Conservation (phyloP, 1,140 invertebrate genomes). For the Hyles vespertilio region DNA sequence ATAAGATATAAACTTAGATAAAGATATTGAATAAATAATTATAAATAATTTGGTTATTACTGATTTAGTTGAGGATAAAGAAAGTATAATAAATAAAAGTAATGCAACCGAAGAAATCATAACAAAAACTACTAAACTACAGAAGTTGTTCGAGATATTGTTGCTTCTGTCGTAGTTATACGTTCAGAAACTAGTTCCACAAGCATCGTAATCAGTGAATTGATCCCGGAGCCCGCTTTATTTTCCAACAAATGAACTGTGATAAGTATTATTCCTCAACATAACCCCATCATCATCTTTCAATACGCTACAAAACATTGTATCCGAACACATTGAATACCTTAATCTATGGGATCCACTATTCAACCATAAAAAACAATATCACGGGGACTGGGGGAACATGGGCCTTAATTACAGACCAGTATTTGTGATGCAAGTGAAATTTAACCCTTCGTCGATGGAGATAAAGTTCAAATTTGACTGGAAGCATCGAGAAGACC, state of each 20-base stretch:
- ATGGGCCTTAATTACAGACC: slow-evolving; percentile 61
- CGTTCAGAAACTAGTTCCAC: slow-evolving; percentile 16
- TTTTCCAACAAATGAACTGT: not conserved
- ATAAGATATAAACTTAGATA: too few relatives aligned
- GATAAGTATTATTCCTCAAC: slow-evolving; percentile 3
- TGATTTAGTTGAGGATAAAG: too few relatives aligned
- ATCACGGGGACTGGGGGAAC: slow-evolving; percentile 49
- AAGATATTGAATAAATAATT: too few relatives aligned
- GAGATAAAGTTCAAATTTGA: slow-evolving; percentile 28
- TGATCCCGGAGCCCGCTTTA: too few relatives aligned
- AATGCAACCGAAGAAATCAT: too few relatives aligned
- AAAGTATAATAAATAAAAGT: too few relatives aligned
- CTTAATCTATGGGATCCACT: slow-evolving; percentile 62
- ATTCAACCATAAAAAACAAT: slow-evolving; percentile 69
- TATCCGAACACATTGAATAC: slow-evolving; percentile 44
- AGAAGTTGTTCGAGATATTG: too few relatives aligned
- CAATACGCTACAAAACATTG: slow-evolving; percentile 29
- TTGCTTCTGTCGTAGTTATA: too few relatives aligned
- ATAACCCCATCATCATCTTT: slow-evolving; percentile 12
- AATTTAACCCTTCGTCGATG: slow-evolving; percentile 24
- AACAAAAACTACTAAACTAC: too few relatives aligned
- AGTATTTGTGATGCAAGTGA: slow-evolving; percentile 16
- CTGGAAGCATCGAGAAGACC: slow-evolving; percentile 6
- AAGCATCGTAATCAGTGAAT: slow-evolving; percentile 3
- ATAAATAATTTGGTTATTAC: too few relatives aligned